Base-by-base conservation (phyloP, 2,113 vertebrate species). In the Scartelaos histophorus region DNA sequence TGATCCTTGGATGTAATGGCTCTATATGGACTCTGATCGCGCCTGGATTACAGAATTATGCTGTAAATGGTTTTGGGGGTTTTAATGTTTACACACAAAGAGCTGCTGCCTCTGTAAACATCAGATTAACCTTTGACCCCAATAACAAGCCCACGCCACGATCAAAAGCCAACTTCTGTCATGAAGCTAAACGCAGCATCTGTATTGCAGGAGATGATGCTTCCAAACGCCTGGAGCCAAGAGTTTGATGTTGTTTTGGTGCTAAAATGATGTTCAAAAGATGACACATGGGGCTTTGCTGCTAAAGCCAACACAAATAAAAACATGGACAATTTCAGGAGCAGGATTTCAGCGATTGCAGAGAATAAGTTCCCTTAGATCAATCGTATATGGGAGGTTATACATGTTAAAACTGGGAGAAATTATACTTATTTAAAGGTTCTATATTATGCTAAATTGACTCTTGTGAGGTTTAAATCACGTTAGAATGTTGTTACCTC, bases 101-200 rank as follows among this genome's bases (percentile, higher is more conserved):
- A 49, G 66, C 38, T 79, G 70, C 79, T 85, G 82, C 53, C 38
- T 74, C 53, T 25, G 38, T 75, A 65, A 79, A 71, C 64, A 74
- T 3, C 9, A n/a, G 54, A 65, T 62, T 65, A 69, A 81, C 70
- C 82, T 72, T 74, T 67, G 74, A 87, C 77, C 74, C 71, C 34
- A 56, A 34, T 61, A 75, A 80, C 72, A 70, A 51, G 61, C 56
- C 61, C 49, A 67, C 15, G 15, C 74, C 15, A 60, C 73, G 75
- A 82, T 82, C 74, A 29, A 68, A 75, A 9, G 35, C 46, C 85
- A 85, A 66, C 15, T 71, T 82, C 38, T 49, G 6, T 2, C n/a
- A 38, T 77, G 79, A 85, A 70, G 51, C 70, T 43, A 43, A 82
- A 66, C 5, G 25, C 43, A 71, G 46, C 78, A 47, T 67, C 16